Evolutionary conservation across 2,888 invertebrate species (phyloP).

Genomic region (Thelaira solivaga): DNA sequence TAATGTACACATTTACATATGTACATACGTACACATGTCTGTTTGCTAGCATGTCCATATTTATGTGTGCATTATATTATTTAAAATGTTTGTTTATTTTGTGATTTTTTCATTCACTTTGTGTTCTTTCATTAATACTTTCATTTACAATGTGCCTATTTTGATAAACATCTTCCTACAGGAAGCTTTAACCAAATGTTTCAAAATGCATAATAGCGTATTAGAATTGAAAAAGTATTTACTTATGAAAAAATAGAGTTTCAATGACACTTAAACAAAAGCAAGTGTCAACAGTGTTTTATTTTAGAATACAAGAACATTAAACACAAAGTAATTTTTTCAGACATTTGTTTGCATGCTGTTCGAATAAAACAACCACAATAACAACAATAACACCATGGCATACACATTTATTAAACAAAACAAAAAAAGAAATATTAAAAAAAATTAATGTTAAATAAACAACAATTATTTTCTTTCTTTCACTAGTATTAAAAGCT

Average conservation of each 20-base stretch:
- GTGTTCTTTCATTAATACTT: slow-evolving; percentile 15
- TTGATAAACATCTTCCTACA: slow-evolving; percentile 60
- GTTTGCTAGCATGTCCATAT: neutral
- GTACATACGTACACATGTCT: neutral
- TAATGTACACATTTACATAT: no score
- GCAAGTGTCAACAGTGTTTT: slow-evolving; percentile 60
- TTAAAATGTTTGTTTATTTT: slow-evolving; percentile 44
- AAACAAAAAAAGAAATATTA: no score
- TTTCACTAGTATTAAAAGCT: slow-evolving; percentile 16
- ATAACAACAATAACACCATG: neutral
- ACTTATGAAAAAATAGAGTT: slow-evolving; percentile 50
- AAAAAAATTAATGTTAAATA: slow-evolving; percentile 55
- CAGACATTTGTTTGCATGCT: slow-evolving; percentile 46
- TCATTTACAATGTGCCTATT: no score
- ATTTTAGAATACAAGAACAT: slow-evolving; percentile 30
- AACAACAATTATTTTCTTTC: slow-evolving; percentile 56
- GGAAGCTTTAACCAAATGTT: slow-evolving; percentile 60
- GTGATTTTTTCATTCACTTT: slow-evolving; percentile 4
- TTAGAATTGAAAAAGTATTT: neutral
- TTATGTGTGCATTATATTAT: no score
- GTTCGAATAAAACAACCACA: neutral
- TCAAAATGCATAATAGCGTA: slow-evolving; percentile 22
- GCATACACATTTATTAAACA: slow-evolving; percentile 12
- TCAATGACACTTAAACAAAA: slow-evolving; percentile 58
- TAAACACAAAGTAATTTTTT: slow-evolving; percentile 10